phyloP scores from a whole-genome alignment of 37 sponge, comb jelly and placozoan species.

The Oscarella lobularis region DNA sequence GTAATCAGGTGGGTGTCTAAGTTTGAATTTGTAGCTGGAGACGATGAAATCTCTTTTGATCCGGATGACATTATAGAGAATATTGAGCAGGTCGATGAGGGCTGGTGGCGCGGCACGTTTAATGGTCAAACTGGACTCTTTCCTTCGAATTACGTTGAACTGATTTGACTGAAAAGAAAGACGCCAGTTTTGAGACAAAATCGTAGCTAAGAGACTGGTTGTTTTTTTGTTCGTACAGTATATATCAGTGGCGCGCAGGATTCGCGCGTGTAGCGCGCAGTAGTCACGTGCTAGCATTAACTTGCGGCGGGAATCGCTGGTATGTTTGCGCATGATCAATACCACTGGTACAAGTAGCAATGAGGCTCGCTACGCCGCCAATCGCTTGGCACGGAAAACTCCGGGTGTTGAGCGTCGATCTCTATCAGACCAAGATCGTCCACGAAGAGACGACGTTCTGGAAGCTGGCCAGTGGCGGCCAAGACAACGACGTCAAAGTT shows the following conservation, averaged over 20 bases:
- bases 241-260: too few relatives aligned
- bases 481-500: slow-evolving; percentile 88
- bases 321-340: too few relatives aligned
- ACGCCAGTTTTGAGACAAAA: too few relatives aligned
- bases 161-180: too few relatives aligned
- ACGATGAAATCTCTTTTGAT: slow-evolving; percentile 75
- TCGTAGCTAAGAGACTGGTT: too few relatives aligned
- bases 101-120: slow-evolving; percentile 76
- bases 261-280: too few relatives aligned
- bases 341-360: too few relatives aligned
- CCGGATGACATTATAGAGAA: slow-evolving; percentile 78
- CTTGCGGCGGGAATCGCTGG: too few relatives aligned
- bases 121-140: slow-evolving; percentile 60
- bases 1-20: background rate
- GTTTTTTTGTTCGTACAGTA: too few relatives aligned
- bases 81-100: slow-evolving; percentile 70
- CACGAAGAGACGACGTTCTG: slow-evolving; percentile 7
- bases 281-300: too few relatives aligned
- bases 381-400: slow-evolving; percentile 93
- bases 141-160: slow-evolving; percentile 77
- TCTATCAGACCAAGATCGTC: slow-evolving; percentile 30
- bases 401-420: slow-evolving; percentile 83
- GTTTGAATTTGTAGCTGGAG: slow-evolving; percentile 20
- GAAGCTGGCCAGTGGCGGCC: slow-evolving; percentile 87
- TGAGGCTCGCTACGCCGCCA: slow-evolving; percentile 92